These are phyloP conservation scores for Caenorhabditis brenneri DNA, from an alignment of 1,140 invertebrate species.

Conservation along the genomic window DNA sequence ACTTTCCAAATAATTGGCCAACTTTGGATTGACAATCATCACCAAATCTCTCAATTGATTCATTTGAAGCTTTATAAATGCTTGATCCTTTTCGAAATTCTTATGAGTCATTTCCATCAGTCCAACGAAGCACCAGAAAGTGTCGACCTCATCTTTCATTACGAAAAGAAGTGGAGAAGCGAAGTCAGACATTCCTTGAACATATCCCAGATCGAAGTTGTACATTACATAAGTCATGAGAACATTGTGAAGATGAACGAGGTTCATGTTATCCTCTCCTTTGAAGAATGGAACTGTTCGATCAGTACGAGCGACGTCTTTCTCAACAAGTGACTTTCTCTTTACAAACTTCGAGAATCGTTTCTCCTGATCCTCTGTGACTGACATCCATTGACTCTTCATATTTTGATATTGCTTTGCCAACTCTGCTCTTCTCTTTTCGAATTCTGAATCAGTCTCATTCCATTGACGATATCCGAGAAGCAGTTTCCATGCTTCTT, in stretches of 20 bases:
- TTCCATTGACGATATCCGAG: conserved; percentile 87
- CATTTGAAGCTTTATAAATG: conserved; percentile 92
- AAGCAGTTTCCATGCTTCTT: conserved; percentile 92
- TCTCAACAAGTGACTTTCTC: conserved; percentile 90
- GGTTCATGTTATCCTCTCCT: conserved; percentile 87
- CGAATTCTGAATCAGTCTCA: conserved; percentile 79
- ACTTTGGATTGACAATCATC: conserved; percentile 81
- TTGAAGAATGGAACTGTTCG: conserved; percentile 86
- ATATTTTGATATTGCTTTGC: conserved; percentile 88
- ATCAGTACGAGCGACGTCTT: conserved; percentile 96
- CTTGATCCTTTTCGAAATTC: conserved; percentile 97
- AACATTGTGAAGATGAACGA: conserved; percentile 85
- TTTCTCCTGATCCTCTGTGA: conserved; percentile 84
- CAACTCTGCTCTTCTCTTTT: conserved; percentile 71
- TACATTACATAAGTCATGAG: conserved; percentile 99
- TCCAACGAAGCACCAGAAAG: conserved; percentile 99
- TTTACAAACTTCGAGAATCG: conserved; percentile 88
- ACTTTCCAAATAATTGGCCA: conserved; percentile 82
- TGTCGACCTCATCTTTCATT: conserved; percentile 88
- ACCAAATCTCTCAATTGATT: conserved; percentile 83
- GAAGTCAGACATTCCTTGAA: conserved; percentile 91
- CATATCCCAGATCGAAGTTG: conserved; percentile 92
- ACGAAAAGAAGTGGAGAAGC: conserved; percentile 89
- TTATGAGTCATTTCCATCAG: conserved; percentile 85
- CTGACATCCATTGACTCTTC: conserved; percentile 94